Base-by-base conservation (phyloP, 2,797 vertebrate species). In the Sebastes diaconus region DNA sequence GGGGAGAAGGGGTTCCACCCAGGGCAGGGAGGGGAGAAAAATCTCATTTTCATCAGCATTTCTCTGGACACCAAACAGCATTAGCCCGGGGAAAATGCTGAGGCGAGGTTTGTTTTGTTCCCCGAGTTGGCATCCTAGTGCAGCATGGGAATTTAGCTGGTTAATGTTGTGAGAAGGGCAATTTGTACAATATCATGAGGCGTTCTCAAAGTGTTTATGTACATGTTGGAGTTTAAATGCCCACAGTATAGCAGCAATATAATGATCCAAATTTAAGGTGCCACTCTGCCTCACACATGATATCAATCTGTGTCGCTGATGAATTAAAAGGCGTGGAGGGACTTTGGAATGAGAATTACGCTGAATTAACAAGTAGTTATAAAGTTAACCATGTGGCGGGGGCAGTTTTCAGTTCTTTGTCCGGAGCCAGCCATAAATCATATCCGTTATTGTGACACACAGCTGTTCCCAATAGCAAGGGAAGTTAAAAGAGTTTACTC, bases 101-200 rank as follows among this genome's bases (percentile, higher is more conserved):
- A 93, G 90, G 79, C 84, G 68, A 57, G 54, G 75, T 89, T 90
- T 90, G 89, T 93, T 90, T 92, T 88, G 85, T 88, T 89, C 84
- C 88, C 70, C 25, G 73, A 84, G 84, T 86, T 90, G 87, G 86
- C 89, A 81, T 88, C 86, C 27, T 14, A n/a, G 77, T 80, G 39
- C 85, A 79, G 80, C 69, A 84, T 36, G 90, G 91, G 88, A 83
- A 86, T 92, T 92, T 91, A 88, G 92, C 84, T 86, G 91, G 90
- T 93, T 94, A 94, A 95, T 93, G 93, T 94, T 88, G 92, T 93
- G 93, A 87, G 92, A 94, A 94, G 94, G 93, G 85, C 92, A 93
- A 93, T 93, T 93, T 93, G 88, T 87, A 87, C 84, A 81, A 87
- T 77, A 92, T 88, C 91, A 89, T 88, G 78, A 80, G 77, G 74